A percentile compares a stretch with the other conserved stretches of the same genome.
These are phyloP conservation scores for Notamacropus eugenii DNA, from an alignment of 2,797 vertebrate species.

Conservation along the genomic window DNA sequence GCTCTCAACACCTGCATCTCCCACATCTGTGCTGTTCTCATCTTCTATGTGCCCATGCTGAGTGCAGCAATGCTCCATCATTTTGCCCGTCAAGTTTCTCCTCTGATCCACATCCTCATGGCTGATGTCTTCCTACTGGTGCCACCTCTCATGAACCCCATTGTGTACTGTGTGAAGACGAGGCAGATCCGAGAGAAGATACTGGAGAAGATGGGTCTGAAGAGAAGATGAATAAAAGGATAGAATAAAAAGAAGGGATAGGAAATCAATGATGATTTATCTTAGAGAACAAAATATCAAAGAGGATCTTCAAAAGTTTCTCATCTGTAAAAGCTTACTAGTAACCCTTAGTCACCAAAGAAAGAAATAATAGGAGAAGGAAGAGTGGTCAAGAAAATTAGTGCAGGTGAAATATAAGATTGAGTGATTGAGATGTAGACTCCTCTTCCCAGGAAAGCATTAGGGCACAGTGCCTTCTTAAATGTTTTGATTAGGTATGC, in stretches of 20 bases:
- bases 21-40: conserved; percentile 27
- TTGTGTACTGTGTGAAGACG: conserved; percentile 51
- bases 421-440: not conserved
- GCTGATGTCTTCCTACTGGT: conserved; percentile 28
- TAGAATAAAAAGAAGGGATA: not conserved
- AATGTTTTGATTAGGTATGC: not conserved
- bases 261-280: not conserved
- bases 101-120: not conserved
- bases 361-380: not conserved
- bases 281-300: not conserved
- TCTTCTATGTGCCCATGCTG: conserved; percentile 36
- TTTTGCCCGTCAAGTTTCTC: not conserved
- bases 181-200: conserved; percentile 30
- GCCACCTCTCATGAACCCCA: conserved; percentile 43
- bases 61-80: not conserved
- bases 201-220: conserved; percentile 34
- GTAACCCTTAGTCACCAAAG: not conserved
- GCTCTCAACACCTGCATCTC: conserved; percentile 27
- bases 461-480: not conserved
- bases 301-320: not conserved
- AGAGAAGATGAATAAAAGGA: conserved; percentile 16
- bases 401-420: not conserved
- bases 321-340: not conserved
- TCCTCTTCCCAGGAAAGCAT: not conserved
- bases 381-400: not conserved